Base-by-base conservation (phyloP, 2,888 invertebrate species). In the Keiferia lycopersicella region DNA sequence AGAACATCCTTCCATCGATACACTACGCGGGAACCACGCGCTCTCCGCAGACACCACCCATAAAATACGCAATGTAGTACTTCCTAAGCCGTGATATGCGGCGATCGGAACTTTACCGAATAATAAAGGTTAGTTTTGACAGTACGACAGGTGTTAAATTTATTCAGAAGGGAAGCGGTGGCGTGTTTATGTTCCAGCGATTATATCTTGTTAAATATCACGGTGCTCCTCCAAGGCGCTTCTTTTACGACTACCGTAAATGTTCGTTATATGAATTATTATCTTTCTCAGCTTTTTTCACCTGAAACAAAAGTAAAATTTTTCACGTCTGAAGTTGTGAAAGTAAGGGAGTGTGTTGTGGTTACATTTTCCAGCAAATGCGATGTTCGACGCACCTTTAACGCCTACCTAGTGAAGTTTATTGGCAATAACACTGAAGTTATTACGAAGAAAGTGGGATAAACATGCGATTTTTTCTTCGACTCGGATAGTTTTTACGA, bases 131-230 rank as follows among this genome's bases (percentile, higher is more conserved):
- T 71, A 76, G 74, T 77, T 79, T 77, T 75, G 83, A 83, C 81
- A 81, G 78, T 68, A 68, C 67, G 84, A 82, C 86, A 85, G 85
- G 86, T 86, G 86, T 83, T 80, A 81, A 81, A 85, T 85, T 86
- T 86, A 86, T 84, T 79, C 71, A 70, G 73, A 75, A 72, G 75
- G 77, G 76, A 76, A 75, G 73, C 75, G 68, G 68, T 71, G 67
- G 80, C 82, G 84, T 83, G 83, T 81, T 80, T 77, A 75, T 78
- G 75, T 72, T 71, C 64, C 12, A 8, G 72, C 74, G 82, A 84
- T 86, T 69, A 73, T 81, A 67, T 63, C 67, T 66, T 64, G 66
- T 68, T 66, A 64, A 65, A 70, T 72, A 69, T 68, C 66, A 59
- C 61, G 51, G 66, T 63, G 67, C 60, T 68, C 67, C 73, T 76